A percentile compares a stretch with the other conserved stretches of the same genome.
phyloP scores from a whole-genome alignment of 2,113 vertebrate genomes.

The Semicossyphus pulcher region DNA sequence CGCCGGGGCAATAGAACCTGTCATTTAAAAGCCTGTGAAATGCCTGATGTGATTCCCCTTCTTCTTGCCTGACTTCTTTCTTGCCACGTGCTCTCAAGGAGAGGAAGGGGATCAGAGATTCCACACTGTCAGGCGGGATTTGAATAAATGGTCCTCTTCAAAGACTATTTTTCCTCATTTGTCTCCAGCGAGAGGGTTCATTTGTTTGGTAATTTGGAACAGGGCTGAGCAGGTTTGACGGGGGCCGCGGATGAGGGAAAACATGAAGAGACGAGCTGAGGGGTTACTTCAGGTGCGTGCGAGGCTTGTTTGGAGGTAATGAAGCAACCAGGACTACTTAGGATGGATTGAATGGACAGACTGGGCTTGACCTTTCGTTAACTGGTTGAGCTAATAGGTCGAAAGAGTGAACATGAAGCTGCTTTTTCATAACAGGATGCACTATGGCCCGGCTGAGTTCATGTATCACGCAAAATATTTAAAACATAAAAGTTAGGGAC shows the following conservation, averaged over 20 bases:
- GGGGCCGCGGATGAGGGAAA: conserved; percentile 54
- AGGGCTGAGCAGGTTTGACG: conserved; percentile 56
- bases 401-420: background rate
- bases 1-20: conserved; percentile 39
- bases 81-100: conserved; percentile 48
- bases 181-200: conserved; percentile 72
- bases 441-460: background rate
- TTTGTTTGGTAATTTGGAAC: conserved; percentile 78
- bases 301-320: conserved; percentile 69
- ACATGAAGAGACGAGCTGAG: background rate
- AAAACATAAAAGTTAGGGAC: too few relatives aligned
- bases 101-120: conserved; percentile 72
- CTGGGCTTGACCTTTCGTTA: conserved; percentile 65
- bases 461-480: background rate
- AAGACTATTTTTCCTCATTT: conserved; percentile 81
- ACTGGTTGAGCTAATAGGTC: conserved; percentile 52
- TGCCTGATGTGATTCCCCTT: conserved; percentile 55
- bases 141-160: conserved; percentile 78
- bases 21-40: conserved; percentile 65
- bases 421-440: conserved; percentile 3
- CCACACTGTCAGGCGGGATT: conserved; percentile 70
- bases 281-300: conserved; percentile 56
- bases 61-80: conserved; percentile 54
- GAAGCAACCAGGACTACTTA: conserved; percentile 69
- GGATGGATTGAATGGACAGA: conserved; percentile 68